Evolutionary conservation across 2,797 vertebrate species (phyloP), one percentile per base, ranked within the genome.

Genomic region (Acanthurus leucopareius): DNA sequence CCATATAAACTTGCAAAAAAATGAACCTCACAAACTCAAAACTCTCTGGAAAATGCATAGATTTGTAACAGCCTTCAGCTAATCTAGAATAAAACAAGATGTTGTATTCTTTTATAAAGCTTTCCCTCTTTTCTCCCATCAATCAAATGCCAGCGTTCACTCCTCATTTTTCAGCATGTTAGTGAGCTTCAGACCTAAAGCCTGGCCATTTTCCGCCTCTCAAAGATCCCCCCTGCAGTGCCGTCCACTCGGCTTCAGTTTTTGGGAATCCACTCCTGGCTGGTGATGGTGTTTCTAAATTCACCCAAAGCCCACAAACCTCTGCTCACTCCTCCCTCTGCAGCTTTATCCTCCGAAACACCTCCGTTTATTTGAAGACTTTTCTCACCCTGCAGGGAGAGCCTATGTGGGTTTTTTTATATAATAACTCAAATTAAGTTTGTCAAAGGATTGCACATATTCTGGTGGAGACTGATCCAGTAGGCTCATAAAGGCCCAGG

Each of bases 401-500:
- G 44, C 49, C n/a, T 1, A 20, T 60, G 75, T 58, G 51, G 67
- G 68, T 82, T 87, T 91, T 86, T 35, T 7, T 7, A 35, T 7
- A 35, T 35, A 35, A 89, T 82, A 75, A 59, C 75, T 80, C 77
- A 82, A 75, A 91, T 85, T 72, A 77, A 78, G 62, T 59, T 75
- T 83, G 86, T 86, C 86, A 80, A 74, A 85, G 9, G 22, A 61
- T 73, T 65, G 80, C 79, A 75, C 85, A 77, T 69, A 83, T 80
- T 75, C 82, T 14, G 22, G 54, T 1, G 19, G 53, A 42, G 74
- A 53, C 73, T 69, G 82, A 91, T 84, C 73, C 54, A 35, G 63
- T 35, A 51, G 75, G 61, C 83, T 84, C 82, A 80, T 84, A 84
- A 90, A 88, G 70, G 80, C 73, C 63, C 71, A 15, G 74, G 69